Evolutionary conservation across 2,797 vertebrate species (phyloP).

Genomic region (Iguana delicatissima): DNA sequence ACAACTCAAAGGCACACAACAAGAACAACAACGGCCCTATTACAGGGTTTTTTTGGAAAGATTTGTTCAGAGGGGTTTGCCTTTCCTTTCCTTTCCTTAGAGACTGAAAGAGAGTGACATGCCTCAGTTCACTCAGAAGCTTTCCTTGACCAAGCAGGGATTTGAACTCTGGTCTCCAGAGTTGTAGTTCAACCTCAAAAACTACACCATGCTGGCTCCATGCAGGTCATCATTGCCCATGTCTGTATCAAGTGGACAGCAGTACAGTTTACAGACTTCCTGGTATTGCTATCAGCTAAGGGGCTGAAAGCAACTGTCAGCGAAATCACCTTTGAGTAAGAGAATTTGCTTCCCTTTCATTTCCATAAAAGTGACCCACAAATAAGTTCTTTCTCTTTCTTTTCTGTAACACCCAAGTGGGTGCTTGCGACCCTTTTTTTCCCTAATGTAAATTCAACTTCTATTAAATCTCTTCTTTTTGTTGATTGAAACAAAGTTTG

Average conservation of each 20-base stretch:
- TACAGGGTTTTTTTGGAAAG: too few species aligned
- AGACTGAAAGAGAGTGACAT: too few species aligned
- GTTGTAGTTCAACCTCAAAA: too few species aligned
- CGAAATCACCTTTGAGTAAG: background rate
- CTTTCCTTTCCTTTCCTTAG: too few species aligned
- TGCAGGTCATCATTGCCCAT: background rate
- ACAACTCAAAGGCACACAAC: too few species aligned
- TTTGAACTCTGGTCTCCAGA: too few species aligned
- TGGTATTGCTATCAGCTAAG: background rate
- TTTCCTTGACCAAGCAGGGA: too few species aligned
- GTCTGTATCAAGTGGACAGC: background rate
- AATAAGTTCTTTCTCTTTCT: background rate
- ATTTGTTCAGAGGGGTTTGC: too few species aligned
- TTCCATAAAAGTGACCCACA: background rate
- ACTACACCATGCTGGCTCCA: too few species aligned
- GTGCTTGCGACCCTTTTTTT: background rate
- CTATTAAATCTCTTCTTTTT: background rate
- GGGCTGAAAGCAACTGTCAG: background rate
- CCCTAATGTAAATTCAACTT: conserved; percentile 17
- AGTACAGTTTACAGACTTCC: background rate
- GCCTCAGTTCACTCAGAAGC: too few species aligned
- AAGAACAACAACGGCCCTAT: too few species aligned
- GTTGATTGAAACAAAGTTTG: conserved; percentile 11
- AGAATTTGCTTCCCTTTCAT: background rate
- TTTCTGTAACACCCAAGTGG: background rate